Conservation (phyloP, 2,113 vertebrate species). For the Tylochromis polylepis region DNA sequence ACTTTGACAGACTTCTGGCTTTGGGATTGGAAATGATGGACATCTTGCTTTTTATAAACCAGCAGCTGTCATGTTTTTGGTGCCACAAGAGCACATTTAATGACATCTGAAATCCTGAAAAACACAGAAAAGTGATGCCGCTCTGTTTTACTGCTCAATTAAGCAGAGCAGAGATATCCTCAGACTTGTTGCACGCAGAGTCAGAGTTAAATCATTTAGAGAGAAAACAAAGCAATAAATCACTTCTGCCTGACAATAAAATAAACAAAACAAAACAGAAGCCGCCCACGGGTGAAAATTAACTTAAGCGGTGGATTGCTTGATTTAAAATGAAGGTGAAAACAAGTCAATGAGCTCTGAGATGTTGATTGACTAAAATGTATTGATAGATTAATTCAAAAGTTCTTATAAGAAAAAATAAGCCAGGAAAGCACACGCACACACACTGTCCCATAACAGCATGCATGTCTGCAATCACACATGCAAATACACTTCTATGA, state of each 20-base stretch:
- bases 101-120: background rate
- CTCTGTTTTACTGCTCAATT: background rate
- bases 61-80: constrained; percentile 16
- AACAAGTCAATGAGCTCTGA: constrained; percentile 26
- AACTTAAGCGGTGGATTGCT: background rate
- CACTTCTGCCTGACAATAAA: background rate
- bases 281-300: background rate
- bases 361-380: background rate
- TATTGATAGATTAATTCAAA: background rate
- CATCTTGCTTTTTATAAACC: background rate
- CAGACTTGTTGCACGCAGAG: background rate
- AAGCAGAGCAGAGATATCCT: background rate
- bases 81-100: background rate
- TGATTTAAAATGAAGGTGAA: background rate
- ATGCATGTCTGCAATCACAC: background rate
- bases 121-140: background rate
- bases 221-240: background rate
- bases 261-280: background rate
- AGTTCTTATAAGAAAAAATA: background rate
- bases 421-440: background rate
- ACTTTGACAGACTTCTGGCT: constrained; percentile 19
- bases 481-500: background rate
- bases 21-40: background rate
- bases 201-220: background rate
- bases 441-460: background rate